A percentile compares a stretch with the other conserved stretches of the same genome.
Evolutionary conservation across 1,140 invertebrate genomes (phyloP).

Genomic region (Agrilus planipennis): DNA sequence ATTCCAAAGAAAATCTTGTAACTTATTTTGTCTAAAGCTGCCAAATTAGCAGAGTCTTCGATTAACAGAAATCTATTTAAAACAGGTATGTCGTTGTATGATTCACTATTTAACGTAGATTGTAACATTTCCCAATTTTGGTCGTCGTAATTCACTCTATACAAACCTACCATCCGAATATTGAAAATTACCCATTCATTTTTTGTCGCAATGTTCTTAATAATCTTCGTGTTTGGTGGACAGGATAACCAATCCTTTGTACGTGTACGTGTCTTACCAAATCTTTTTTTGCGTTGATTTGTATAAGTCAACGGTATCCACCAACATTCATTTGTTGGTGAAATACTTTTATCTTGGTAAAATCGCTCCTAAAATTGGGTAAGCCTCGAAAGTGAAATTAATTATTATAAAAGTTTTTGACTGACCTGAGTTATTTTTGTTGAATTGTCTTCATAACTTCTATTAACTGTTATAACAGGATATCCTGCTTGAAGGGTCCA

Average conservation of each 20-base stretch:
- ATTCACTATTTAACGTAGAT: slow-evolving; percentile 40
- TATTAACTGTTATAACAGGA: slow-evolving; percentile 58
- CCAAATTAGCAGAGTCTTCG: slow-evolving; percentile 64
- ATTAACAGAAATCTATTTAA: slow-evolving; percentile 70
- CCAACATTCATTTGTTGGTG: no score
- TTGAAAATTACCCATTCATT: slow-evolving; percentile 53
- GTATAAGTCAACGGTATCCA: slow-evolving; percentile 45
- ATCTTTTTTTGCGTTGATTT: slow-evolving; percentile 28
- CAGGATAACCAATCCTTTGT: slow-evolving; percentile 48
- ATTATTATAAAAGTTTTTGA: slow-evolving; percentile 11
- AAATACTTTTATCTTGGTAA: no score
- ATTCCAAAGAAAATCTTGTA: slow-evolving; percentile 54
- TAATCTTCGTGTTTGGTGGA: slow-evolving; percentile 19
- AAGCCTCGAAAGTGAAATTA: no score
- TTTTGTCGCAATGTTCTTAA: slow-evolving; percentile 21
- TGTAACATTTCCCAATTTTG: slow-evolving; percentile 61
- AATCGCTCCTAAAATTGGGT: no score
- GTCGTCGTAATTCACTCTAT: slow-evolving; percentile 71
- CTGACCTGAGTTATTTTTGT: slow-evolving; percentile 44
- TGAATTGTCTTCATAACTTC: slow-evolving; percentile 42
- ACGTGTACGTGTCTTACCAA: slow-evolving; percentile 35
- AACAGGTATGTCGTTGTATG: slow-evolving; percentile 44
- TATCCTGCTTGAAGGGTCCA: slow-evolving; percentile 77
- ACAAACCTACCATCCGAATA: slow-evolving; percentile 49
- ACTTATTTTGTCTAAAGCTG: slow-evolving; percentile 50